Percentiles rank a stretch among this genome's conserved stretches.
phyloP scores from a whole-genome alignment of 2,113 vertebrate species.

The Lepus americanus region DNA sequence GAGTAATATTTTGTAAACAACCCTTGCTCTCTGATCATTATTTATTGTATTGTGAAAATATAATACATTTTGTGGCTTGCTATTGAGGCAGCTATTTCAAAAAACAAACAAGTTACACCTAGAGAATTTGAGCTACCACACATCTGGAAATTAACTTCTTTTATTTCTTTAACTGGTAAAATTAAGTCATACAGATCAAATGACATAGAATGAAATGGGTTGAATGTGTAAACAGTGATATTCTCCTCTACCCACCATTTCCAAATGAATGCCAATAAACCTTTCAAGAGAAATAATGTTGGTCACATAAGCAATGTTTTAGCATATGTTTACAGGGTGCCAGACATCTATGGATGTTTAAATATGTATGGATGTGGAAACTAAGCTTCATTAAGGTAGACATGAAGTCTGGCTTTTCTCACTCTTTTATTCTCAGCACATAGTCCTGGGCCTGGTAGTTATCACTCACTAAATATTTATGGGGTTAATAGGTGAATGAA shows the following conservation, averaged over 20 bases:
- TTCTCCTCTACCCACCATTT: not conserved
- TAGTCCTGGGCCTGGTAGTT: not conserved
- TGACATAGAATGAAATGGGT: not conserved
- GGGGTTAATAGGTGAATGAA: not conserved
- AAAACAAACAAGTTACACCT: not conserved
- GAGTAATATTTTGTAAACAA: constrained; percentile 28
- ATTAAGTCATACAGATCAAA: not conserved
- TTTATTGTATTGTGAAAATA: constrained; percentile 56
- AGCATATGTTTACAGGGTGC: not conserved
- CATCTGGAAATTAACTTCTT: constrained; percentile 26
- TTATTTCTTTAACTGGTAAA: constrained; percentile 39
- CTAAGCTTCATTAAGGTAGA: not conserved
- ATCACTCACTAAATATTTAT: not conserved
- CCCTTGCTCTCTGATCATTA: not conserved
- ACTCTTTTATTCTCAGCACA: not conserved
- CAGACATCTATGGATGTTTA: constrained; percentile 5
- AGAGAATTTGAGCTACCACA: not conserved
- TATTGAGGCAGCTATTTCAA: not conserved
- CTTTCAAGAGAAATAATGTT: constrained; percentile 48
- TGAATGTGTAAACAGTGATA: constrained; percentile 11
- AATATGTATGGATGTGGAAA: constrained; percentile 28
- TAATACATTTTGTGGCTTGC: not conserved
- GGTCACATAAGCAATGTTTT: not conserved
- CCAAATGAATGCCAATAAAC: not conserved
- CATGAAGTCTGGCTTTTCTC: not conserved